Percentiles rank a stretch among this genome's conserved stretches.
Evolutionary conservation across 2,113 vertebrate species (phyloP).

Genomic region (Sinocyclocheilus grahami): DNA sequence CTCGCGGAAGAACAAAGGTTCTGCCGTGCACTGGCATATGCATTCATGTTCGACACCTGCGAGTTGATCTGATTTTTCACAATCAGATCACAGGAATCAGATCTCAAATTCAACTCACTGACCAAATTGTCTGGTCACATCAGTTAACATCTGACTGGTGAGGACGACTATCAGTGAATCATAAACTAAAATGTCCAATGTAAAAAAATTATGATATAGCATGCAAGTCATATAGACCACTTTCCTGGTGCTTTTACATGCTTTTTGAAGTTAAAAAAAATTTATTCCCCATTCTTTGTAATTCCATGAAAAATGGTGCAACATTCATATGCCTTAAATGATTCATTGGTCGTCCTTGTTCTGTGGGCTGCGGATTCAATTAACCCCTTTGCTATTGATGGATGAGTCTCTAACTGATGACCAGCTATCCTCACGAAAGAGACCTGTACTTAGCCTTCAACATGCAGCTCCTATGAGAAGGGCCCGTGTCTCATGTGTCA

Average conservation of each 20-base stretch:
- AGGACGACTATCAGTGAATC: no score
- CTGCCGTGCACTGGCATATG: neutral
- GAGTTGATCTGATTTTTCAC: no score
- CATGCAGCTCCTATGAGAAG: neutral
- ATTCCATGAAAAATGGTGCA: neutral
- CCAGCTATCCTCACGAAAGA: constrained; percentile 1
- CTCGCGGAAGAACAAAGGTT: neutral
- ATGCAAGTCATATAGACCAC: no score
- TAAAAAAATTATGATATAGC: no score
- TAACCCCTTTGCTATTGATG: constrained; percentile 20
- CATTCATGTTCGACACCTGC: neutral
- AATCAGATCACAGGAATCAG: no score
- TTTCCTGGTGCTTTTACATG: no score
- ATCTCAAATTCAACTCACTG: neutral
- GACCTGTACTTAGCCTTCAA: constrained; percentile 12
- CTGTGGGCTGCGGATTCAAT: constrained; percentile 24
- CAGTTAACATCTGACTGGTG: no score
- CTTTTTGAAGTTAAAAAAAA: no score
- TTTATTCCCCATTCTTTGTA: no score
- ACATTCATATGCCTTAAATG: constrained; percentile 22
- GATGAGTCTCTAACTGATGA: neutral
- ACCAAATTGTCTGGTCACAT: no score
- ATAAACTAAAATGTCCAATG: no score
- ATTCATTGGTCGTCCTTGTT: constrained; percentile 31
- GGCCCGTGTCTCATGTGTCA: constrained; percentile 4